A percentile compares a stretch with the other conserved stretches of the same genome.
Conservation (phyloP, 2,113 vertebrate species). For the Haemorhous mexicanus region DNA sequence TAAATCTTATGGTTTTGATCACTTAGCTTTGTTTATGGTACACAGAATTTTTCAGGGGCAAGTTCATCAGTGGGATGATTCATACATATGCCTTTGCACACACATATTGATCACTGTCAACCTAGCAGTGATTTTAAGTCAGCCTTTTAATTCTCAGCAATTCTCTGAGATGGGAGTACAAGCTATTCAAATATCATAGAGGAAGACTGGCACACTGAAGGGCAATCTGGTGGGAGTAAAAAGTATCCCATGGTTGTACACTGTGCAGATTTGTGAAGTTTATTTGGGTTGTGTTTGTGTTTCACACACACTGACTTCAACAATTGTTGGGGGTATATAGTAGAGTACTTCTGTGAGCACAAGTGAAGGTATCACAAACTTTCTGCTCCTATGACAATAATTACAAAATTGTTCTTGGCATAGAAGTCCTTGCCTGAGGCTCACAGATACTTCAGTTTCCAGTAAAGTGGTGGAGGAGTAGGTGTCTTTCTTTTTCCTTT, state of each 20-base stretch:
- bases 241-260: not conserved
- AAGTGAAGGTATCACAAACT: not conserved
- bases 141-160: not conserved
- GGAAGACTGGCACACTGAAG: not conserved
- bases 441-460: not conserved
- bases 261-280: not conserved
- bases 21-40: not conserved
- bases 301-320: not conserved
- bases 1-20: not conserved
- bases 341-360: not conserved
- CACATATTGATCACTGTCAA: not conserved
- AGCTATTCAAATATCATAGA: not conserved
- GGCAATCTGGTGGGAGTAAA: not conserved
- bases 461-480: not conserved
- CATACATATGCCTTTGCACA: rapidly evolving
- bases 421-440: not conserved
- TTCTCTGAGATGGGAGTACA: not conserved
- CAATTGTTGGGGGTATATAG: not conserved
- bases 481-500: not conserved
- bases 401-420: not conserved
- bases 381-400: not conserved
- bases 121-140: not conserved
- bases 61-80: not conserved
- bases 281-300: not conserved
- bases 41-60: not conserved